These are phyloP conservation scores for Steatocranus sp. DNA, from an alignment of 2,797 vertebrate species.

Conservation along the genomic window DNA sequence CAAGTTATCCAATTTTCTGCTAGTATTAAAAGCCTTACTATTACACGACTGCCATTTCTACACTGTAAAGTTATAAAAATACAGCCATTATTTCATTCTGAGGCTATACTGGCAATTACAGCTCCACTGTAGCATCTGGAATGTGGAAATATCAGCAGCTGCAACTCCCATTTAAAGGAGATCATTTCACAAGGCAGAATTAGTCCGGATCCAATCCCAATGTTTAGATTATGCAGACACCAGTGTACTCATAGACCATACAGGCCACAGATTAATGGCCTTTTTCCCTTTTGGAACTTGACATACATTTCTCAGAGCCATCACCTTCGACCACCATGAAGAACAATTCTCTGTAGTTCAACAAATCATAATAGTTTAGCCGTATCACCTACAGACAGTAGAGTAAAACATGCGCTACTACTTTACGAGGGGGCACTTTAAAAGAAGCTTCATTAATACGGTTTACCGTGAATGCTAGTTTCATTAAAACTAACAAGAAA, in stretches of 20 bases:
- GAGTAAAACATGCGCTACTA: neutral
- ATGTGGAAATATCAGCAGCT: constrained; percentile 59
- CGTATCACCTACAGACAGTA: neutral
- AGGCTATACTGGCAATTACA: constrained; percentile 50
- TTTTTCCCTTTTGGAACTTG: neutral
- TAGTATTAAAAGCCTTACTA: neutral
- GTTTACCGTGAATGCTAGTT: neutral
- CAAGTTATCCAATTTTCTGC: neutral
- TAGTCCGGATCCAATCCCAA: constrained; percentile 29
- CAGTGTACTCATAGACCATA: constrained; percentile 26
- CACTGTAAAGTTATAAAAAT: constrained; percentile 37
- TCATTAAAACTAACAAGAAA: neutral
- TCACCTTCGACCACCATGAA: neutral
- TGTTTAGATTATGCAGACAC: constrained; percentile 56
- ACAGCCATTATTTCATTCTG: constrained; percentile 30
- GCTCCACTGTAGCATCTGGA: constrained; percentile 47
- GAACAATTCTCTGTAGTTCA: neutral
- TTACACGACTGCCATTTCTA: neutral
- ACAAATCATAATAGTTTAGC: neutral
- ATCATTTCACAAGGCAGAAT: constrained; percentile 36
- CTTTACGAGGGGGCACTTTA: neutral
- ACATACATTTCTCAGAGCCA: constrained; percentile 12
- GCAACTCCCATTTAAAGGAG: constrained; percentile 51
- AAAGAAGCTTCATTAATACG: neutral
- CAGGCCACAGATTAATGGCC: constrained; percentile 32